phyloP scores from a whole-genome alignment of 1,140 invertebrate genomes.

The Atta texana region DNA sequence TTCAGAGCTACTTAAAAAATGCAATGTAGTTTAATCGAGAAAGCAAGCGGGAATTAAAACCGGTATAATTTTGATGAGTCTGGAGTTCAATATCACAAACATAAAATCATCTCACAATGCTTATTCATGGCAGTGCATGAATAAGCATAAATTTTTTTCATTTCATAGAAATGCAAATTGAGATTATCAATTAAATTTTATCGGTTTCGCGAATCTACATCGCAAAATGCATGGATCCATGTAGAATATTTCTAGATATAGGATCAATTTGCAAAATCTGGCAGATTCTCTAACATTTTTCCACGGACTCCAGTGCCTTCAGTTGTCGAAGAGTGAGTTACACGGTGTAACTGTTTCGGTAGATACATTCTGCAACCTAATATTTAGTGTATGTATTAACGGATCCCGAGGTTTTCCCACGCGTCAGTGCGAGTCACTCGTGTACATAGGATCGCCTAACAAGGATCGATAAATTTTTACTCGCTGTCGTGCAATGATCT shows the following conservation, averaged over 20 bases:
- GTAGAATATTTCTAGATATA: neutral
- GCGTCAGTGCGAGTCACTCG: conserved; percentile 3
- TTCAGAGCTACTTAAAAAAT: conserved; percentile 7
- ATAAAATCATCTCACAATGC: conserved; percentile 1
- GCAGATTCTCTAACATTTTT: neutral
- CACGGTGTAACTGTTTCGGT: conserved; percentile 23
- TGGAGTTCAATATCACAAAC: neutral
- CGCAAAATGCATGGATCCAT: neutral
- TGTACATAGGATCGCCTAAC: conserved; percentile 51
- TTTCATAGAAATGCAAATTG: neutral
- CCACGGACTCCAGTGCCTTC: neutral
- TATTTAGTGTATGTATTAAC: conserved; percentile 41
- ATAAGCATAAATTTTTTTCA: neutral
- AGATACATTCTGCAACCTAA: conserved; percentile 33
- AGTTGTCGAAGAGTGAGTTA: conserved; percentile 22
- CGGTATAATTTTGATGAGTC: neutral
- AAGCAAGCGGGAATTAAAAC: conserved; percentile 2
- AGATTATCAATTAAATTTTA: neutral
- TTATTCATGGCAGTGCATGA: neutral
- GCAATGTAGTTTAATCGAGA: neutral
- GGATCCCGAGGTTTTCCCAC: conserved; percentile 58
- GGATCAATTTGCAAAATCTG: neutral
- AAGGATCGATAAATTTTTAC: conserved; percentile 63
- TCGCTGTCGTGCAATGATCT: conserved; percentile 44
- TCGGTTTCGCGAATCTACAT: neutral